Conservation (phyloP, 35 echinoderm and acorn worm genomes). For the Strongylocentrotus purpuratus region DNA sequence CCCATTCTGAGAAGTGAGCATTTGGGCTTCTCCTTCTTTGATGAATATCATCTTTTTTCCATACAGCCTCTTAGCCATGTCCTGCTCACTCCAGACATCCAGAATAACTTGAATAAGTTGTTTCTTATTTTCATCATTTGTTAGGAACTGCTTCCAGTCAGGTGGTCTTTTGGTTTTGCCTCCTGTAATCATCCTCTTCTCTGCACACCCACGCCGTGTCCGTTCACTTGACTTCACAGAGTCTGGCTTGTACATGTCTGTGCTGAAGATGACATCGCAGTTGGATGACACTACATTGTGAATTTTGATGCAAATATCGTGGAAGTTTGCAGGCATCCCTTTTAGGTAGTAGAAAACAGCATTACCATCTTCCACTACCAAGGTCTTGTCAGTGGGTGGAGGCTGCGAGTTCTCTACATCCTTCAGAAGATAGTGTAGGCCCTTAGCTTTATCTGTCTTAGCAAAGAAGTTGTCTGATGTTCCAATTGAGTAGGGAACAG, state of each 20-base stretch:
- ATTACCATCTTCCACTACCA: constrained; percentile 73
- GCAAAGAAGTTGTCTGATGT: constrained; percentile 71
- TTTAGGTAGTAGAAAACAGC: constrained; percentile 68
- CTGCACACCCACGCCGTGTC: constrained; percentile 50
- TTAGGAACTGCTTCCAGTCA: constrained; percentile 70
- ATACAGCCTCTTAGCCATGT: background rate
- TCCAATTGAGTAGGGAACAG: constrained; percentile 76
- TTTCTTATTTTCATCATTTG: constrained; percentile 63
- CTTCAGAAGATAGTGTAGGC: constrained; percentile 60
- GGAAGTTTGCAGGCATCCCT: constrained; percentile 56
- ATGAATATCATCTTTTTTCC: constrained; percentile 45
- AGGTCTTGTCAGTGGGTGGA: constrained; percentile 39
- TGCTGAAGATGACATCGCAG: constrained; percentile 69
- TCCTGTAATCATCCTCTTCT: constrained; percentile 54
- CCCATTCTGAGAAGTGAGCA: background rate
- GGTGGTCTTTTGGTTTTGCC: constrained; percentile 55
- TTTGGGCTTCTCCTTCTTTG: background rate
- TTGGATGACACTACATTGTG: constrained; percentile 66
- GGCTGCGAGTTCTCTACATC: constrained; percentile 45
- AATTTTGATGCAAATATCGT: constrained; percentile 59
- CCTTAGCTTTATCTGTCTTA: constrained; percentile 67
- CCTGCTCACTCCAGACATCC: constrained; percentile 53
- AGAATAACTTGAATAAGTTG: constrained; percentile 65
- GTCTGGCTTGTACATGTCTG: constrained; percentile 62
- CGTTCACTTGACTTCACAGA: constrained; percentile 70